These are phyloP conservation scores for Bursaphelenchus mucronatus DNA, from an alignment of 1,140 invertebrate genomes.

Conservation along the genomic window DNA sequence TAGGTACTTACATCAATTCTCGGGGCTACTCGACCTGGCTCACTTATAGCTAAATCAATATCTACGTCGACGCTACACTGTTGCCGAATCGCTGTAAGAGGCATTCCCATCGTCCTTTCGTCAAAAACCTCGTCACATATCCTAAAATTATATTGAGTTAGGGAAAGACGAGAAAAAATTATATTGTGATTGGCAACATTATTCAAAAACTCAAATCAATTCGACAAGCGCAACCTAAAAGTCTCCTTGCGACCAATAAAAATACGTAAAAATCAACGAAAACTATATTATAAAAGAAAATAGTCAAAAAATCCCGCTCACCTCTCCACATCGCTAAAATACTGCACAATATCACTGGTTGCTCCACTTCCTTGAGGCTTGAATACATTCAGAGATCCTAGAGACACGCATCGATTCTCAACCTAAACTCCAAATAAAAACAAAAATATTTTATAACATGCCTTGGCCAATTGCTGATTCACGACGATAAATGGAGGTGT, in stretches of 20 bases:
- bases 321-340: constrained; percentile 15
- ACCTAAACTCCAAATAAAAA: constrained; percentile 2
- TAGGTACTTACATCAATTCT: constrained; percentile 15
- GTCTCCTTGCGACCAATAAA: no score
- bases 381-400: constrained; percentile 4
- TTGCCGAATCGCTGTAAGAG: not conserved
- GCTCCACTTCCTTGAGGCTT: not conserved
- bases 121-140: constrained; percentile 18
- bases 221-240: no score
- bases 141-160: not conserved
- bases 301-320: not conserved
- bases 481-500: constrained; percentile 18
- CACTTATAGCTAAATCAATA: constrained; percentile 1
- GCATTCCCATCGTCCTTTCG: constrained; percentile 14
- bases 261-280: no score
- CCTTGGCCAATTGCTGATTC: constrained; percentile 11
- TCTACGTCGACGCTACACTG: constrained; percentile 8
- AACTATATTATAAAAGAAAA: no score
- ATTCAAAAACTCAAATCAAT: no score
- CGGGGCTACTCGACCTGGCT: constrained; percentile 12
- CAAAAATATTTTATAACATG: not conserved
- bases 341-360: constrained; percentile 8
- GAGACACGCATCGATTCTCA: constrained; percentile 9
- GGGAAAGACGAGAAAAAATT: not conserved
- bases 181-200: no score